Evolutionary conservation across 2,113 vertebrate species (phyloP).

Genomic region (Dicaeum eximium): DNA sequence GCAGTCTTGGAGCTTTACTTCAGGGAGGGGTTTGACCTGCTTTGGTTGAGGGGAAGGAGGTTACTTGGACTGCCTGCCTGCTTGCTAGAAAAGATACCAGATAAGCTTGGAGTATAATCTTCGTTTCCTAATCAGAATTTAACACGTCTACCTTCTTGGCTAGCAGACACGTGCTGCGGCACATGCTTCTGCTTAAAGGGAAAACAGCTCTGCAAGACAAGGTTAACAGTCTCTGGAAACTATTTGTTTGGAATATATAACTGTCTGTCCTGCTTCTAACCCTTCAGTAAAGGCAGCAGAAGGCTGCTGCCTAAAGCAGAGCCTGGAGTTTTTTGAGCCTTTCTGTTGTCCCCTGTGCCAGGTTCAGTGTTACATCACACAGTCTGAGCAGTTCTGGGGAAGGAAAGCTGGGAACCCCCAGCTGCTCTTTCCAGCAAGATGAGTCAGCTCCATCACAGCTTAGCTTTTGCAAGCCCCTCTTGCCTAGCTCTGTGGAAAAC

Average conservation of each 20-base stretch:
- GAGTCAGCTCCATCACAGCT: not conserved
- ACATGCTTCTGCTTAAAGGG: not conserved
- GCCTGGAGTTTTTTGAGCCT: not conserved
- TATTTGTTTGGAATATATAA: not conserved
- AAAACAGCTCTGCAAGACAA: not conserved
- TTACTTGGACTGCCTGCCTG: not conserved
- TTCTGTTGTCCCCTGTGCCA: not conserved
- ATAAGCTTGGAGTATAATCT: not conserved
- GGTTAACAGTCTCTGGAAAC: not conserved
- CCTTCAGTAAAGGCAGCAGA: not conserved
- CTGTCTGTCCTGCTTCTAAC: not conserved
- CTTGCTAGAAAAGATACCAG: not conserved
- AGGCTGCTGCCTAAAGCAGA: not conserved
- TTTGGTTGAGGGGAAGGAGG: not conserved
- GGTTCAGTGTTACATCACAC: fast-evolving
- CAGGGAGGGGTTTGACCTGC: not conserved
- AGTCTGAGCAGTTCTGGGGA: not conserved
- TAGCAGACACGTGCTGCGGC: not conserved
- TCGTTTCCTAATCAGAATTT: not conserved
- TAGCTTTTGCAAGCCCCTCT: not conserved
- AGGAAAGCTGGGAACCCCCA: not conserved
- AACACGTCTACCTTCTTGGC: not conserved
- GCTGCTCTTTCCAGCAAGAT: not conserved
- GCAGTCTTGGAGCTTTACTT: not conserved
- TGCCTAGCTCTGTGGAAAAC: not conserved